A percentile compares a stretch with the other conserved stretches of the same genome.
Conservation (phyloP, 2,888 invertebrate species). For the Nebria salina region DNA sequence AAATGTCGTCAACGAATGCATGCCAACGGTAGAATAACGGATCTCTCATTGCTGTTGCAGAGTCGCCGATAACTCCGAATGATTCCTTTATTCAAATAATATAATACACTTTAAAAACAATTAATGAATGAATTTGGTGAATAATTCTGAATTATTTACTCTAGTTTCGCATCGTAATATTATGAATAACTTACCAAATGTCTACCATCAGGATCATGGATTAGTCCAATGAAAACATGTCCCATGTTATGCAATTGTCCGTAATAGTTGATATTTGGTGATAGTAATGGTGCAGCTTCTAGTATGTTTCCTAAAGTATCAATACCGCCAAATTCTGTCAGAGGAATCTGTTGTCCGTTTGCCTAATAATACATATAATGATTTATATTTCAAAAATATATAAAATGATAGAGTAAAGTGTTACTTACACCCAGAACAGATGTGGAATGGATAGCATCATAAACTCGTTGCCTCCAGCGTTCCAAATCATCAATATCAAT, state of each 20-base stretch:
- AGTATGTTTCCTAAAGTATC: constrained; percentile 83
- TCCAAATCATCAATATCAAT: constrained; percentile 74
- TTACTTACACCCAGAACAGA: constrained; percentile 29
- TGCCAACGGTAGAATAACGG: constrained; percentile 90
- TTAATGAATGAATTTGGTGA: neutral
- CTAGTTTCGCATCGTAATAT: neutral
- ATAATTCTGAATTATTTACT: neutral
- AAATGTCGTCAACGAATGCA: constrained; percentile 79
- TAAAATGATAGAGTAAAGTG: neutral
- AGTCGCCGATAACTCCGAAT: constrained; percentile 85
- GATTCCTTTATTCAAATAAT: constrained; percentile 68
- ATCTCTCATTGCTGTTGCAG: constrained; percentile 87
- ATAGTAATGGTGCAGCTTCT: constrained; percentile 73
- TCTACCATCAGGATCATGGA: constrained; percentile 83
- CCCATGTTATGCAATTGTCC: constrained; percentile 87
- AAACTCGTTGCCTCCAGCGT: constrained; percentile 76
- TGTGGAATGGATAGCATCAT: constrained; percentile 71
- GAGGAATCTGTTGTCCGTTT: constrained; percentile 65
- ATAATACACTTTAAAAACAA: too few relatives aligned
- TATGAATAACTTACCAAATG: constrained; percentile 67
- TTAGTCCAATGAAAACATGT: constrained; percentile 79
- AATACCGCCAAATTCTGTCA: constrained; percentile 75
- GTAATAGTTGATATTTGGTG: constrained; percentile 75
- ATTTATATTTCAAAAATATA: too few relatives aligned
- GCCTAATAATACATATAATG: constrained; percentile 60